Evolutionary conservation across 2,888 invertebrate genomes (phyloP).

Genomic region (Reticulitermes lucifugus): DNA sequence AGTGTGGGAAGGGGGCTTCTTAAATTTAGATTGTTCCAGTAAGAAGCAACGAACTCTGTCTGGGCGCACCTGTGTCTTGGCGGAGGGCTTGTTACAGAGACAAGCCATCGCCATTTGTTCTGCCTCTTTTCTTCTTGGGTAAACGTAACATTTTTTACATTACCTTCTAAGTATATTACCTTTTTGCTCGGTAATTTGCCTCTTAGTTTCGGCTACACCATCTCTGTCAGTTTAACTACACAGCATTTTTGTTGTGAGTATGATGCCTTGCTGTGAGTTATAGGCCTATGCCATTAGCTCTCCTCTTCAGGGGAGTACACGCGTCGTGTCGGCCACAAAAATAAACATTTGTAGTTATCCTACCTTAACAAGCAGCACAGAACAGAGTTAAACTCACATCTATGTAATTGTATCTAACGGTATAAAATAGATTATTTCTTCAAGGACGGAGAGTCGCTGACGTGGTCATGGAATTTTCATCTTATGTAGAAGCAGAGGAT

Average conservation of each 20-base stretch:
- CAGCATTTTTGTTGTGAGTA: neutral
- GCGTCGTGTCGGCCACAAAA: too few relatives aligned
- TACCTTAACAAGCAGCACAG: too few relatives aligned
- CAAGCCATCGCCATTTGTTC: conserved; percentile 26
- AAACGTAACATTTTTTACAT: conserved; percentile 39
- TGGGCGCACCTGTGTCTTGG: neutral
- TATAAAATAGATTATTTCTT: too few relatives aligned
- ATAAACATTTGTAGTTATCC: too few relatives aligned
- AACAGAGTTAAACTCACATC: too few relatives aligned
- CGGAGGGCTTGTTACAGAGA: conserved; percentile 1
- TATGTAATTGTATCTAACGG: too few relatives aligned
- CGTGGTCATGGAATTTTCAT: too few relatives aligned
- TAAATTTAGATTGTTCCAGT: too few relatives aligned
- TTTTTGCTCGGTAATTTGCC: conserved; percentile 26
- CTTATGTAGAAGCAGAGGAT: too few relatives aligned
- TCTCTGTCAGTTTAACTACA: neutral
- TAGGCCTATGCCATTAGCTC: neutral
- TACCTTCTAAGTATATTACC: conserved; percentile 34
- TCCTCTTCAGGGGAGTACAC: neutral
- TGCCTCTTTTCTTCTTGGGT: conserved; percentile 47
- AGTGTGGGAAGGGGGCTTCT: too few relatives aligned
- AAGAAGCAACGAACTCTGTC: too few relatives aligned
- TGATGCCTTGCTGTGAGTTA: conserved; percentile 3
- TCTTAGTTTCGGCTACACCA: neutral
- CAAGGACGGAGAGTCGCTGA: too few relatives aligned